Evolutionary conservation across 2,113 vertebrate species (phyloP), one percentile per base, ranked within the genome.

Genomic region (Anarhynchus alexandrinus): DNA sequence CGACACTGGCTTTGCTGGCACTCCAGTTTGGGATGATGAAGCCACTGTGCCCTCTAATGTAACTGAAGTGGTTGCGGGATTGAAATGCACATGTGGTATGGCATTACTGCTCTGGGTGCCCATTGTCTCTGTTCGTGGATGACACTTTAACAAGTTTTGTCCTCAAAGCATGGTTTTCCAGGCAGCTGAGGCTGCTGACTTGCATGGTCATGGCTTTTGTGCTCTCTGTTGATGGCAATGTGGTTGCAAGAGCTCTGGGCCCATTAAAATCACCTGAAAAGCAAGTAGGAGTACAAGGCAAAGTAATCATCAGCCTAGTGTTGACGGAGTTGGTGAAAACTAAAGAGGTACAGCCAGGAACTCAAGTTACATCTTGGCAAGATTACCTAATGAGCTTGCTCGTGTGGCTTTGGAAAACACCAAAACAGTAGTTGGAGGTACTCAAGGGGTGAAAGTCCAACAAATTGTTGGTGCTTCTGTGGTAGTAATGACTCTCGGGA

Each of bases 341-440:
- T 15, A 45, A 45, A 40, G 87, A 85, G 82, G 55, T 40, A 65
- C 49, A 45, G 93, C 74, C 84, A 93, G 90, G 78, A 96, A 85
- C 85, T 95, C 58, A 12, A 19, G 74, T 93, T 94, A 85, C 77
- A 22, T 87, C 70, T 94, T 89, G 89, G 93, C 87, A 86, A 36
- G 70, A 9, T 85, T 49, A 36, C 62, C 32, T 32, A 54, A 45
- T 5, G 5, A 6, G 67, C 51, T 77, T 72, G 77, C 34, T 73
- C 0, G 0, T 47, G 54, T 59, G 21, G 62, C 42, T 90, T 64
- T 71, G 64, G 70, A 23, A 82, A 58, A 66, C 42, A 15, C 45
- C 43, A 52, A 47, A 72, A 22, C 15, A 51, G 49, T 10, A 26
- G 17, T 45, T 67, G 83, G 40, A 49, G 18, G 26, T 72, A 27